Evolutionary conservation across 2,797 vertebrate genomes (phyloP).

Genomic region (Coregonus ussuriensis): DNA sequence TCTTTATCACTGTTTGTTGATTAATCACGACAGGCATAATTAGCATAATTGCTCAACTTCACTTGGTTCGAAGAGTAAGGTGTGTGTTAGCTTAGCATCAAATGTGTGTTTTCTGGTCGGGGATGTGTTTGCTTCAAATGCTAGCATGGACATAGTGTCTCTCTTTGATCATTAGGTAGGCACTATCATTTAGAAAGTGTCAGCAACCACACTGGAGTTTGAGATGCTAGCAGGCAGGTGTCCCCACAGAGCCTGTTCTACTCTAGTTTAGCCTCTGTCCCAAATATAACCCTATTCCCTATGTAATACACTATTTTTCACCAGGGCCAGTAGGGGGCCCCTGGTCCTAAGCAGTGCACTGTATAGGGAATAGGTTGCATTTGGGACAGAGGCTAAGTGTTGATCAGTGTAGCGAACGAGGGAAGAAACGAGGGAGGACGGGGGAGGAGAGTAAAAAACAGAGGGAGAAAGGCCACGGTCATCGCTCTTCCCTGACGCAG

Average conservation of each 20-base stretch:
- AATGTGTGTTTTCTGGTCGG: neutral
- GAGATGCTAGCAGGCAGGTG: constrained; percentile 9
- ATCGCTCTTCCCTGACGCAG: constrained; percentile 78
- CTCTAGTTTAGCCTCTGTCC: neutral
- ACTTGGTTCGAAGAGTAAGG: constrained; percentile 4
- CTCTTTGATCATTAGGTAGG: neutral
- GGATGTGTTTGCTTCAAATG: neutral
- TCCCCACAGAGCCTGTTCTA: constrained; percentile 45
- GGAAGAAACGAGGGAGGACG: constrained; percentile 35
- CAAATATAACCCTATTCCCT: neutral
- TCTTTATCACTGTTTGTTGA: constrained; percentile 43
- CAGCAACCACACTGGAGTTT: constrained; percentile 18
- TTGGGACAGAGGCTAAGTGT: constrained; percentile 59
- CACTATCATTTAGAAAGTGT: neutral
- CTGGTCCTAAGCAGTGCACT: neutral
- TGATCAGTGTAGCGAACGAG: constrained; percentile 71
- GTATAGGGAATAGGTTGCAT: neutral
- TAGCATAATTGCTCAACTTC: constrained; percentile 15
- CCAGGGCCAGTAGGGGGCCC: no score
- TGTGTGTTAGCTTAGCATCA: neutral
- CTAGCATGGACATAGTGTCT: neutral
- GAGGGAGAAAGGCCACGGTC: constrained; percentile 76
- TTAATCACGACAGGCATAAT: constrained; percentile 38
- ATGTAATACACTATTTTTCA: no score
- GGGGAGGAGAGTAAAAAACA: constrained; percentile 65